Conservation (phyloP, 2,113 vertebrate genomes). For the Bungarus multicinctus region DNA sequence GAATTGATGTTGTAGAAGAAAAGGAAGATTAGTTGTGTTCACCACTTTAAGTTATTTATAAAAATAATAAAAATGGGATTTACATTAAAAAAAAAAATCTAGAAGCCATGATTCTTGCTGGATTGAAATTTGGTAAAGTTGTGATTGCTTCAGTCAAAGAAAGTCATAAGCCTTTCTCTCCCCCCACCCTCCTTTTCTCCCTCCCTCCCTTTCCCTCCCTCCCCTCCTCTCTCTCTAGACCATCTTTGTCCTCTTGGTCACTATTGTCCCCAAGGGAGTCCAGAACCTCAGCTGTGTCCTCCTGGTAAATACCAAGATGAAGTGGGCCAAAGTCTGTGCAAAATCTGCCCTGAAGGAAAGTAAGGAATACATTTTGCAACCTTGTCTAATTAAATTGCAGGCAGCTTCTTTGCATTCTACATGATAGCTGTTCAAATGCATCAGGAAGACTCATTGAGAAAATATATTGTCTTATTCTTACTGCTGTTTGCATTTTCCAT, state of each 20-base stretch:
- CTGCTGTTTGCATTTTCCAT: background rate
- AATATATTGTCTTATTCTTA: background rate
- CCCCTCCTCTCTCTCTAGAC: constrained; percentile 44
- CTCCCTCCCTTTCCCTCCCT: too few species aligned
- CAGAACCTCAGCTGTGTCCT: constrained; percentile 70
- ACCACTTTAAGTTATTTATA: background rate
- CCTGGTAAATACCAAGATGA: constrained; percentile 82
- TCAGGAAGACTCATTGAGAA: background rate
- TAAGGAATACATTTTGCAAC: constrained; percentile 35
- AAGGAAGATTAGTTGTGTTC: background rate
- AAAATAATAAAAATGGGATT: too few species aligned
- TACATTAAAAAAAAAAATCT: background rate
- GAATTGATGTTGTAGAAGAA: too few species aligned
- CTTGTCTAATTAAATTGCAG: background rate
- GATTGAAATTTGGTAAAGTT: background rate
- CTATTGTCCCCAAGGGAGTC: constrained; percentile 81
- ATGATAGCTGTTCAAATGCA: background rate
- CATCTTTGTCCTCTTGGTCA: constrained; percentile 76
- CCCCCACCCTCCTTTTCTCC: too few species aligned
- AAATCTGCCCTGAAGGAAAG: constrained; percentile 68
- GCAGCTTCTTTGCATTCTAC: background rate
- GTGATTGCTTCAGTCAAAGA: background rate
- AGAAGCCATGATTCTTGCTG: background rate
- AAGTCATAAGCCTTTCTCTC: too few species aligned
- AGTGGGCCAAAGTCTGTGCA: constrained; percentile 71